Evolutionary conservation across 2,113 vertebrate species (phyloP), one percentile per base, ranked within the genome.

Genomic region (Carlito syrichta): DNA sequence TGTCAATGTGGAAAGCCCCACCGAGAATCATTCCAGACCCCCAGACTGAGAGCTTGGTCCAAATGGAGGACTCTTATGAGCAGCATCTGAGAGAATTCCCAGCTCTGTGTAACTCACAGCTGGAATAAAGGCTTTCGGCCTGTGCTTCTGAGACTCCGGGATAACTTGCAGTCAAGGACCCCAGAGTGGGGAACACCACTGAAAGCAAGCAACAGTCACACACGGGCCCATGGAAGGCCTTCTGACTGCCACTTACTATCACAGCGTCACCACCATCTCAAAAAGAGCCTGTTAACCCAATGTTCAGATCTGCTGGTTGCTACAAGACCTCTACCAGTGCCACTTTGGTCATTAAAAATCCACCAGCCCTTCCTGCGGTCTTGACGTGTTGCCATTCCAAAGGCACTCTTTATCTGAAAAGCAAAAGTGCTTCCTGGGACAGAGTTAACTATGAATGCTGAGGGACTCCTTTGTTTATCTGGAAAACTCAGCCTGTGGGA

Each of bases 401-500:
- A 89, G 54, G 30, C 58, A 74, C 32, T 56, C 10, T 76, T 83
- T 50, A 27, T 45, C 50, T 30, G 11, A 81, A 16, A 86, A 94
- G 8, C 20, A 56, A 79, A 81, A 91, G 16, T 50, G 35, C 23
- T 79, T 74, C 8, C 8, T 71, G 58, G 14, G 76, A 45, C 23
- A 45, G 30, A 54, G 38, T 87, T 88, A 93, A 43, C 27, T 73
- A 68, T 50, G 58, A 93, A 52, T 69, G 43, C 5, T 73, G 50
- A 97, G 98, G 96, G 95, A 96, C 35, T 62, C 85, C 97, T 74
- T 97, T 97, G 63, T 89, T 98, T 78, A 96, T 97, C 90, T 98
- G 96, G 78, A 98, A 98, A 97, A 97, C 20, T 13, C 66, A 97
- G 88, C 62, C 92, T 93, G 97, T 88, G 68, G 86, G 91, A 85